Conservation (phyloP, 2,113 vertebrate genomes). For the Otis tarda region DNA sequence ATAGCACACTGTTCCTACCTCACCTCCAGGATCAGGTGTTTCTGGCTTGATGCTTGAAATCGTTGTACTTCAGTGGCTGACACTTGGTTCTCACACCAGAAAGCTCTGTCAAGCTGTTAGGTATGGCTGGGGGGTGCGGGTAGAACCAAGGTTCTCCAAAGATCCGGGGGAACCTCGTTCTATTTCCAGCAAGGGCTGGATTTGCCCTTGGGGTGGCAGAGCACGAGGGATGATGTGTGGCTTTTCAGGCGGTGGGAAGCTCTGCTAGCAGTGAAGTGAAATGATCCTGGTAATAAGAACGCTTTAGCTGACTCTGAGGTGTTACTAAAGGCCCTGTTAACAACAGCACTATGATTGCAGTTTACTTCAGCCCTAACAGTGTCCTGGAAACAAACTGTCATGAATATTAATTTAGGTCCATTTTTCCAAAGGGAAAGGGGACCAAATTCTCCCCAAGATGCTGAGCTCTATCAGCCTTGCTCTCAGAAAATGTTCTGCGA, state of each 20-base stretch:
- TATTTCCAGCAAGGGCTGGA: background rate
- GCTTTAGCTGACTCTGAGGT: background rate
- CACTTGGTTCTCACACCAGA: background rate
- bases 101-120: background rate
- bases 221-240: background rate
- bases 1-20: accelerated
- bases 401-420: background rate
- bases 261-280: background rate
- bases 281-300: background rate
- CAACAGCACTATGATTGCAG: no score
- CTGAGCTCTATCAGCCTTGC: background rate
- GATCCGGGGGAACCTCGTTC: background rate
- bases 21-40: background rate
- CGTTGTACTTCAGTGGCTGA: accelerated
- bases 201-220: background rate
- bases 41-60: background rate
- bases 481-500: background rate
- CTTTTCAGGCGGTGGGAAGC: background rate
- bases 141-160: background rate
- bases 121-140: no score
- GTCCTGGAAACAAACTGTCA: no score
- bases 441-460: background rate
- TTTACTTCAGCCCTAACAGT: background rate
- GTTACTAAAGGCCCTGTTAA: no score
- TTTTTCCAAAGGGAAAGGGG: background rate